phyloP scores from a whole-genome alignment of 2,797 vertebrate genomes.

The Ctenopoma kingsleyae region DNA sequence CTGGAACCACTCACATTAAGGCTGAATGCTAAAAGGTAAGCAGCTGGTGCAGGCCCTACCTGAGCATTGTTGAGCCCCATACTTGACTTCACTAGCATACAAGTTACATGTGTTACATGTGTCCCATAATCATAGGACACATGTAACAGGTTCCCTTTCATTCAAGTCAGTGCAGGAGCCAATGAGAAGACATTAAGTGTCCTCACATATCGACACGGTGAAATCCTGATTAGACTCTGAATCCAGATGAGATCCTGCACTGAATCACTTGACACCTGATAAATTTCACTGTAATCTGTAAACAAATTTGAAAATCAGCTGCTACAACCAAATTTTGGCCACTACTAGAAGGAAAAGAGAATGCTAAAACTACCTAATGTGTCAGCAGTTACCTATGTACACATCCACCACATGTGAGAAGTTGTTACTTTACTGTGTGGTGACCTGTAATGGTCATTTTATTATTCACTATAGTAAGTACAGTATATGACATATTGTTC shows the following conservation, averaged over 20 bases:
- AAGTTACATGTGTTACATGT: neutral
- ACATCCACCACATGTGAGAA: too few species aligned
- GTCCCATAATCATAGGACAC: conserved; percentile 3
- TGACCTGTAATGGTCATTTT: too few species aligned
- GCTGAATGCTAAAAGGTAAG: conserved; percentile 61
- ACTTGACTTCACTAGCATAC: neutral
- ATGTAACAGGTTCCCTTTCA: neutral
- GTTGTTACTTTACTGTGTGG: too few species aligned
- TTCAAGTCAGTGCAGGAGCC: neutral
- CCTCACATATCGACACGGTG: neutral
- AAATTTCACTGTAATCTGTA: neutral
- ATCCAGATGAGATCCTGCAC: neutral
- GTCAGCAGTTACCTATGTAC: too few species aligned
- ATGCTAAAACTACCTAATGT: too few species aligned
- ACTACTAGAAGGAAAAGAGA: too few species aligned
- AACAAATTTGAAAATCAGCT: neutral
- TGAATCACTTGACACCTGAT: neutral
- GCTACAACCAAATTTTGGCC: neutral
- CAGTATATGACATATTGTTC: too few species aligned
- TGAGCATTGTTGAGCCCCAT: conserved; percentile 37
- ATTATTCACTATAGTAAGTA: too few species aligned
- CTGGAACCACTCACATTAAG: conserved; percentile 65
- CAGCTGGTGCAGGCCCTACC: conserved; percentile 53
- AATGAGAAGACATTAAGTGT: conserved; percentile 1
- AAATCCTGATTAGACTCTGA: conserved; percentile 7